Evolutionary conservation across 1,140 invertebrate genomes (phyloP), one percentile per base, ranked within the genome.

Genomic region (Brachionus rotundiformis): DNA sequence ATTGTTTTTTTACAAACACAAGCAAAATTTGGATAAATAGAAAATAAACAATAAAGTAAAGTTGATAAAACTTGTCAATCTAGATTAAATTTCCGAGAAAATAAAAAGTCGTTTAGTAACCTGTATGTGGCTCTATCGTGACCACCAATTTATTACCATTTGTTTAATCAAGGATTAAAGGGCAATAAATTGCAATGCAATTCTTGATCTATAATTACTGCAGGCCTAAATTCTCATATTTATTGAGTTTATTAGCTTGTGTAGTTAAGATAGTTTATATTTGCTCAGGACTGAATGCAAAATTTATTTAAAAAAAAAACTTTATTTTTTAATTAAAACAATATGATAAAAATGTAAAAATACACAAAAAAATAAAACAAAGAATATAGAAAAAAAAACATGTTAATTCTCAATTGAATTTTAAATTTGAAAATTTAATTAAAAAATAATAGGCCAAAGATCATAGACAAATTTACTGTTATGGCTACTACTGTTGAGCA

Each of bases 241-340:
- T 61, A 61, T 68, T 68, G 29, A 36, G 36, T 68, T 36, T 36
- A 68, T 68, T 36, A 61, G 27, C 59, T 25, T 25, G 31, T 33
- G n/a, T 36, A 68, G 63, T 36, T 36, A 68, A 68, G 63, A 68
- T 36, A 68, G 63, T 68, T 68, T 68, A 68, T 68, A 68, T 68
- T 68, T 68, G 29, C 63, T 68, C 36, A 33, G 19, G 23, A 8
- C n/a, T 16, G 8, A 19, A 54, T 19, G 16, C 8, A 54, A 54
- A 54, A 54, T 54, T 54, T 54, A 25, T 54, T 54, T 54, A 7
- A 68, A 68, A 68, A 41, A 68, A 36, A 33, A 33, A 36, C 16
- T 68, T 68, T 68, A 19, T 68, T 68, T n/a, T n/a, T 68, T 68
- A 68, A 68, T 68, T 68, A 68, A 68, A 68, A 68, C 27, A 68